These are phyloP conservation scores for Trachelus stipa DNA, from an alignment of 2,888 invertebrate genomes.

Conservation along the genomic window DNA sequence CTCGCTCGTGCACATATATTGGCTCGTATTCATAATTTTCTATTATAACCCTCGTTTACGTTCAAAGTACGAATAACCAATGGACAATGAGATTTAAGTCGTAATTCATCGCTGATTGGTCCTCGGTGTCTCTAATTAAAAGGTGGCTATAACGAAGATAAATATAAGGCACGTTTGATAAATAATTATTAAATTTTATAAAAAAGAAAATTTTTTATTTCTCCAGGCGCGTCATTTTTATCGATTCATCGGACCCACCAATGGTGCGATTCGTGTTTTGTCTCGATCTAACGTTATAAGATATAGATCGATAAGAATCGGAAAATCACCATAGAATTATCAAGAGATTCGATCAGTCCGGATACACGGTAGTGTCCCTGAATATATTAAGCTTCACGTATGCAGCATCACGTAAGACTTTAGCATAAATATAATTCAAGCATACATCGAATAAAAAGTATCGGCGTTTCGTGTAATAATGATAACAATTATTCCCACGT, in stretches of 20 bases:
- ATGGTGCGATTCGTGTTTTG: neutral
- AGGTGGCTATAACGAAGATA: neutral
- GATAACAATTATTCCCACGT: neutral
- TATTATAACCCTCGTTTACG: neutral
- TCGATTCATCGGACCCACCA: neutral
- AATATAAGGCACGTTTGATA: neutral
- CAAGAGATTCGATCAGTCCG: slow-evolving; percentile 37
- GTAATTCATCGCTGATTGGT: neutral
- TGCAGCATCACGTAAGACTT: slow-evolving; percentile 48
- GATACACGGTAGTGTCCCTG: slow-evolving; percentile 45
- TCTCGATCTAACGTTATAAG: neutral
- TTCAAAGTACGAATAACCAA: neutral
- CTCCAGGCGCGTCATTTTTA: neutral
- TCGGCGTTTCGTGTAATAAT: too few species aligned
- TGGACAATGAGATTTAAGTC: neutral
- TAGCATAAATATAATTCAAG: slow-evolving; percentile 1
- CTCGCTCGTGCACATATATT: too few species aligned
- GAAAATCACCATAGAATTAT: slow-evolving; percentile 17
- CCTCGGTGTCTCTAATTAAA: neutral
- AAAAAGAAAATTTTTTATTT: too few species aligned
- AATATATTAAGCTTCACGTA: slow-evolving; percentile 49
- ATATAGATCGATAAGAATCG: neutral
- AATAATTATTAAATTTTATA: neutral
- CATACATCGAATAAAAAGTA: neutral
- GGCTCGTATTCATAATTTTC: neutral